Evolutionary conservation across 2,888 invertebrate species (phyloP).

Genomic region (Pachycephus smyrnensis): DNA sequence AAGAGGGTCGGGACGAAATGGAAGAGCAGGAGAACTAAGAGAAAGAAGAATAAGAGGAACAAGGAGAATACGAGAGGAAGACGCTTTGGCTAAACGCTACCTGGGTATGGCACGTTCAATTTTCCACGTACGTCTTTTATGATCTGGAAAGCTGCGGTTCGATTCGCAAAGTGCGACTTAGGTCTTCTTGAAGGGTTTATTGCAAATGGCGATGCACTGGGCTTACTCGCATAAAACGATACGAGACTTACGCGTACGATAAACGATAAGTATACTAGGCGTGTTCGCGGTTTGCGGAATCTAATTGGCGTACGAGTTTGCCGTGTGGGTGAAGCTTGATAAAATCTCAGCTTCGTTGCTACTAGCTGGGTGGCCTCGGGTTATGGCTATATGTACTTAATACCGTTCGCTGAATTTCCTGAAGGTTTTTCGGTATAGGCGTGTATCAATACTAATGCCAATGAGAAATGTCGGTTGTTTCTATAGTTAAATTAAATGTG

Average conservation of each 20-base stretch:
- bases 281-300: slow-evolving; percentile 2
- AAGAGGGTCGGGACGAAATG: not conserved
- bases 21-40: not conserved
- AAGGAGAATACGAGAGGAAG: not conserved
- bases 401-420: not conserved
- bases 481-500: too few relatives aligned
- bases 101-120: not conserved
- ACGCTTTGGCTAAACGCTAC: not conserved
- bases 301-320: slow-evolving; percentile 5
- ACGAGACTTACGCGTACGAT: not conserved
- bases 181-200: not conserved
- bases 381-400: not conserved
- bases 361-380: slow-evolving; percentile 21
- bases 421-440: not conserved
- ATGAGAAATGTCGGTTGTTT: too few relatives aligned
- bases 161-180: not conserved
- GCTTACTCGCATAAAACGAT: not conserved
- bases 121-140: not conserved
- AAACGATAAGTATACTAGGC: not conserved
- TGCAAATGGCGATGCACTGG: not conserved
- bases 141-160: not conserved
- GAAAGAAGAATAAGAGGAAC: not conserved
- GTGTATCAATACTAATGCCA: too few relatives aligned
- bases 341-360: slow-evolving; percentile 19
- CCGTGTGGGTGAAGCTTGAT: slow-evolving; percentile 13